Evolutionary conservation across 2,888 invertebrate genomes (phyloP).

Genomic region (Emmelina monodactyla): DNA sequence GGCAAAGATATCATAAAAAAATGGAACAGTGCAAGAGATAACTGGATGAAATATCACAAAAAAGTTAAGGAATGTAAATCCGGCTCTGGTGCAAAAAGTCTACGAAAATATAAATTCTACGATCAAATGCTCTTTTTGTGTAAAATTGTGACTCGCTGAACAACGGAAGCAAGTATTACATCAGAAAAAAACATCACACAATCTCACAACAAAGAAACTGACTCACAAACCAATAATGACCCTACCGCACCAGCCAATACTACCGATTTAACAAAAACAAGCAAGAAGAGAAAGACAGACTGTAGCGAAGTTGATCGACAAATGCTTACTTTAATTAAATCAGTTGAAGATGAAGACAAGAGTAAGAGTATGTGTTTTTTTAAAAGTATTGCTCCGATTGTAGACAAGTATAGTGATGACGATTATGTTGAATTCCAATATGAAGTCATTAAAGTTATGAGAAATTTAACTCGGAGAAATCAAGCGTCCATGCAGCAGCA

Average conservation of each 20-base stretch:
- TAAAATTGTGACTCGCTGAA: conserved; percentile 16
- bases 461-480: conserved; percentile 18
- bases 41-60: conserved; percentile 22
- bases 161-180: conserved; percentile 18
- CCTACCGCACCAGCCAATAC: conserved; percentile 18
- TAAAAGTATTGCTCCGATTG: conserved; percentile 18
- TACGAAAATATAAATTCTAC: conserved; percentile 18
- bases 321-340: conserved; percentile 15
- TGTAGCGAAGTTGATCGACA: conserved; percentile 15
- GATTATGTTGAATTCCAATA: conserved; percentile 20
- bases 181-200: conserved; percentile 17
- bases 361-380: conserved; percentile 19
- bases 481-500: conserved; percentile 14
- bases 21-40: conserved; percentile 18
- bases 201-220: conserved; percentile 18
- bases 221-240: conserved; percentile 19
- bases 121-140: conserved; percentile 16
- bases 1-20: conserved; percentile 14
- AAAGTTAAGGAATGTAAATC: conserved; percentile 20
- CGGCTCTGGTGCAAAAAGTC: conserved; percentile 18
- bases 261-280: conserved; percentile 16
- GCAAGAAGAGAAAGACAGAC: conserved; percentile 19
- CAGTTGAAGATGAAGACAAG: conserved; percentile 14
- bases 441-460: conserved; percentile 18
- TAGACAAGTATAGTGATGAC: conserved; percentile 19